A percentile compares a stretch with the other conserved stretches of the same genome.
These are phyloP conservation scores for Tauraco hartlaubi DNA, from an alignment of 2,797 vertebrate species.

Conservation along the genomic window DNA sequence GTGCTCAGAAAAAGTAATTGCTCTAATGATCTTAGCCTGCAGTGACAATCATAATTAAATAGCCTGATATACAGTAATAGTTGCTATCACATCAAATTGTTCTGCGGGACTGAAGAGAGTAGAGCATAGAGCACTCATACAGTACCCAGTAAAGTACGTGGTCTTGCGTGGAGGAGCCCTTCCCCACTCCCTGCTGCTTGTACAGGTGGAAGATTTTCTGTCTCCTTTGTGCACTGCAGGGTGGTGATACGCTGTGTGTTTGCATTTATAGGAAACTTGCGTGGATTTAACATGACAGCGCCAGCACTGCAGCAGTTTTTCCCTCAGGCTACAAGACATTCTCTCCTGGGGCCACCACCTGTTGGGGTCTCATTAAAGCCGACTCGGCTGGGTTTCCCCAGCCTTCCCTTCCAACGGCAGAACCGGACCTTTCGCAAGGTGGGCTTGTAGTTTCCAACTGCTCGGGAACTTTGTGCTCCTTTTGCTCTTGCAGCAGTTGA, in stretches of 20 bases:
- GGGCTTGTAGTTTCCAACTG: slow-evolving; percentile 47
- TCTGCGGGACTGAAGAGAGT: background rate
- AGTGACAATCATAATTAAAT: slow-evolving; percentile 18
- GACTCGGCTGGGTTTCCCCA: slow-evolving; percentile 86
- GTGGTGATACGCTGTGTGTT: background rate
- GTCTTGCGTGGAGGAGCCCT: background rate
- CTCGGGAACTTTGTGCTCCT: background rate
- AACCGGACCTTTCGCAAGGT: slow-evolving; percentile 87
- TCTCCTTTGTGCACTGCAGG: background rate
- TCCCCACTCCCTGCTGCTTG: background rate
- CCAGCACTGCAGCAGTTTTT: slow-evolving; percentile 91
- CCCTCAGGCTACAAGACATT: slow-evolving; percentile 87
- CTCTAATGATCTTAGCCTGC: slow-evolving; percentile 32
- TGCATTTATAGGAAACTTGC: slow-evolving; percentile 84
- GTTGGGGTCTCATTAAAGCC: slow-evolving; percentile 91
- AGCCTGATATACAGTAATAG: background rate
- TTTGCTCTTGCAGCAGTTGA: background rate
- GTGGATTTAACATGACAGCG: slow-evolving; percentile 87
- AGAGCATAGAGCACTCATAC: background rate
- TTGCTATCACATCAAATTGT: background rate
- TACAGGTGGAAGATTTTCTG: background rate
- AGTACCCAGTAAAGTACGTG: background rate
- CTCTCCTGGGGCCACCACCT: slow-evolving; percentile 93
- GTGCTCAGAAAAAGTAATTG: slow-evolving; percentile 39
- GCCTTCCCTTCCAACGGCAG: slow-evolving; percentile 86